Base-by-base conservation (phyloP, 2,113 vertebrate species). In the Cephalopterus ornatus region DNA sequence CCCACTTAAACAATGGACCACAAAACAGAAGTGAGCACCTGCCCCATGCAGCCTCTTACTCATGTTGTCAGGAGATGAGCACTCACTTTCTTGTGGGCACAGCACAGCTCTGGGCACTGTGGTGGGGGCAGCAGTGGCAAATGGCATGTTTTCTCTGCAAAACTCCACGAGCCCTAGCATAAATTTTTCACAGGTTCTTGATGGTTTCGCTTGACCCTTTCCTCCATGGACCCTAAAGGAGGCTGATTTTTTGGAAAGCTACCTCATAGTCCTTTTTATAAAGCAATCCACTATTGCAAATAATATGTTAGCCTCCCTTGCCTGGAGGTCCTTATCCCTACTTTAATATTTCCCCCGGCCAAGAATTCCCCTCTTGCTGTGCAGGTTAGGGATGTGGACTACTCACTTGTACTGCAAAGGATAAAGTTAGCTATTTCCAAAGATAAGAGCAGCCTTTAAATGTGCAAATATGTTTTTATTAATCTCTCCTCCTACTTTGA, bases 91-190 rank as follows among this genome's bases (percentile, higher is more conserved):
- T 66, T 47, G 52, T 2, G 3, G 56, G 49, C 56, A 37, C 35
- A 41, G 71, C 61, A 19, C 21, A 19, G 46, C 50, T 47, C 59
- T 32, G 56, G 61, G 17, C 1, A 3, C 82, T 30, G 46, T 39
- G 44, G 30, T 50, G 28, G 22, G 6, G 6, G 37, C 46, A 88
- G 72, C 5, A 5, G 32, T 55, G 55, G 50, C 70, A 73, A 73
- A 44, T 0, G 0, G 8, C 42, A 30, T 0, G 0, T 21, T 58
- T 85, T 35, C 33, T 23, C 56, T 75, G 47, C 68, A 67, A 28
- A 80, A 73, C 17, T 55, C 61, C 68, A 49, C 7, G 27, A 63
- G 50, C 17, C 22, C 24, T 46, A 27, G 30, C 42, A 63, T 50
- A 52, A 74, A 6, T 11, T 21, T 56, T 77, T 67, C 2, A 55